phyloP scores from a whole-genome alignment of 1,140 invertebrate species.

The Nilaparvata lugens region DNA sequence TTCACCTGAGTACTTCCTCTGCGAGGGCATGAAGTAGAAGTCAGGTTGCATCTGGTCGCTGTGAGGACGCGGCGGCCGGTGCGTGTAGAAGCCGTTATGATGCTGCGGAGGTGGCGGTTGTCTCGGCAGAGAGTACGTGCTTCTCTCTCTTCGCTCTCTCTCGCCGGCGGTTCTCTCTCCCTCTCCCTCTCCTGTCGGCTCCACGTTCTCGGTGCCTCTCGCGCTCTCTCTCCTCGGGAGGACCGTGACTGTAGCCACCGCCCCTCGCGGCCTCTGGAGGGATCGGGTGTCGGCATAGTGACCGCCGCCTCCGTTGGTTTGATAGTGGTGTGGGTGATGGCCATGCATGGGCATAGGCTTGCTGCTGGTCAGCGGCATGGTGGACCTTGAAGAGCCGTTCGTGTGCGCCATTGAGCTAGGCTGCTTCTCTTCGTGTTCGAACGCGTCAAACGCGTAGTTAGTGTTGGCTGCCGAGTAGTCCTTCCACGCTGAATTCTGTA shows the following conservation, averaged over 20 bases:
- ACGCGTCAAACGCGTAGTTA: slow-evolving; percentile 80
- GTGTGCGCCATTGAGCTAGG: slow-evolving; percentile 29
- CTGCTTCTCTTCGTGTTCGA: slow-evolving; percentile 65
- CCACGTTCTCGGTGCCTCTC: slow-evolving; percentile 3
- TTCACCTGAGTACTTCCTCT: slow-evolving; percentile 85
- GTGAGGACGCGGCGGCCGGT: slow-evolving; percentile 32
- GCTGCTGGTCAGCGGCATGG: slow-evolving; percentile 18
- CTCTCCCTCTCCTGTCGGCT: slow-evolving; percentile 34
- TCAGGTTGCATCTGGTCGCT: slow-evolving; percentile 52
- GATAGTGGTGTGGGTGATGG: slow-evolving; percentile 24
- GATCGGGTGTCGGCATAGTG: slow-evolving; percentile 50
- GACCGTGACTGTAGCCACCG: slow-evolving; percentile 14
- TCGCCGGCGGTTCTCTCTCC: slow-evolving; percentile 15
- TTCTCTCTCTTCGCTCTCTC: slow-evolving; percentile 28
- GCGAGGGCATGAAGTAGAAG: slow-evolving; percentile 92
- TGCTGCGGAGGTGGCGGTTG: slow-evolving; percentile 29
- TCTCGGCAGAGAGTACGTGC: slow-evolving; percentile 40
- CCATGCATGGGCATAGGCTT: slow-evolving; percentile 16
- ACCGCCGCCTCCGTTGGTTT: slow-evolving; percentile 33
- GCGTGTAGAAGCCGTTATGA: slow-evolving; percentile 42
- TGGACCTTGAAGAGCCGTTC: slow-evolving; percentile 22
- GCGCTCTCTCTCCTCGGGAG: slow-evolving; percentile 26
- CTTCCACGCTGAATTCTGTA: slow-evolving; percentile 75
- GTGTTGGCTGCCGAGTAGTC: slow-evolving; percentile 74
- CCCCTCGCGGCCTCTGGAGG: slow-evolving; percentile 43